Evolutionary conservation across 2,797 vertebrate genomes (phyloP).

Genomic region (Erethizon dorsatum): DNA sequence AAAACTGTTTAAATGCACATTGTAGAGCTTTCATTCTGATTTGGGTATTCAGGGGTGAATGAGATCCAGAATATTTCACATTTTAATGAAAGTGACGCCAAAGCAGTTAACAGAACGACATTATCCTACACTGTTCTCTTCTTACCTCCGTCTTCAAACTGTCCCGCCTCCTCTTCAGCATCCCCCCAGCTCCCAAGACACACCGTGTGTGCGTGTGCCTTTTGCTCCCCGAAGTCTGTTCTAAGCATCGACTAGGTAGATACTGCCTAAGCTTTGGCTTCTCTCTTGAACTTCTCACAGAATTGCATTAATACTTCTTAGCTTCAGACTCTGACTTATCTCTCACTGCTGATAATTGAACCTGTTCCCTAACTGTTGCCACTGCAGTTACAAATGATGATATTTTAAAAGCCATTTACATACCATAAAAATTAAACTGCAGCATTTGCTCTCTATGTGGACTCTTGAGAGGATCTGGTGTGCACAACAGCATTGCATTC

Average conservation of each 20-base stretch:
- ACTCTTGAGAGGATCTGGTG: background rate
- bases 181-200: background rate
- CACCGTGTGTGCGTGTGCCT: background rate
- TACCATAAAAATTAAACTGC: background rate
- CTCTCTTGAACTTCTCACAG: background rate
- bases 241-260: background rate
- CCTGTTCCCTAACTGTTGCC: background rate
- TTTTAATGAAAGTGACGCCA: constrained; percentile 12
- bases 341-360: background rate
- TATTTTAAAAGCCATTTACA: constrained; percentile 32
- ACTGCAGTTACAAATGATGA: background rate
- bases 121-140: background rate
- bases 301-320: constrained; percentile 34
- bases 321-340: background rate
- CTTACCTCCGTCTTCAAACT: background rate
- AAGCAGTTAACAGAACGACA: background rate
- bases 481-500: background rate
- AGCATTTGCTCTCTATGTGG: background rate
- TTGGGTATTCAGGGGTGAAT: background rate
- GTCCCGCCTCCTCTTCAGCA: background rate
- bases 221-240: background rate
- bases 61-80: background rate
- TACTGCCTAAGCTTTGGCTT: background rate
- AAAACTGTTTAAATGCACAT: background rate
- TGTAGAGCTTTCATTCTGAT: background rate